Base-by-base conservation (phyloP, 2,888 invertebrate species). In the Meteorus cinctellus region DNA sequence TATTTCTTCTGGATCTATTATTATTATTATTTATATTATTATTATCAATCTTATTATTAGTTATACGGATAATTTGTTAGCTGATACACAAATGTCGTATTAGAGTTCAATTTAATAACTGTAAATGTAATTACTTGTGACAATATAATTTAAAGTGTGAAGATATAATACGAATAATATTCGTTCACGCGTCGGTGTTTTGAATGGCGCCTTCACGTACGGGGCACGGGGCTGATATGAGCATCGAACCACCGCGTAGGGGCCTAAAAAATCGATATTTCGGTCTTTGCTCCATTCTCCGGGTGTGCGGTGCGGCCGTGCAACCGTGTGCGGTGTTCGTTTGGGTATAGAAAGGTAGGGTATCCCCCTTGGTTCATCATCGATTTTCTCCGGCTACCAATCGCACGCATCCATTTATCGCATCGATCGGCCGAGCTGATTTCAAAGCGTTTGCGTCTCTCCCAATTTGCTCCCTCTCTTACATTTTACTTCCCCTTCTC, bases 341-440 rank as follows among this genome's bases (percentile, higher is more conserved):
- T 76, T 68, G 72, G 77, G 78, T 65, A 71, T 41, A 41, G 41
- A 75, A 84, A 84, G 84, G 84, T 84, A 86, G 86, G 83, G 83
- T 86, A 82, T 85, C 83, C 84, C 82, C 77, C 76, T 79, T 72
- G 76, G 76, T 78, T 73, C 72, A 62, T 75, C 70, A 89, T 89
- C 89, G 89, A 89, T 89, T 89, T 89, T 89, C 87, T 78, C 84
- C 85, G 86, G 85, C 89, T 88, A 91, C 92, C 92, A 92, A 94
- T 93, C 93, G 92, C 93, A 93, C 92, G 92, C 92, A 93, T 92
- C 92, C 93, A 92, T 94, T 93, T 94, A 94, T 94, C 93, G 92
- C 92, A 94, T 94, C 94, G 94, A 94, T 93, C 91, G 91, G 85
- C 84, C 85, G 87, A 87, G 87, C 89, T 87, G 88, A 88, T 88